Evolutionary conservation across 2,797 vertebrate species (phyloP).

Genomic region (Hippoglossus hippoglossus): DNA sequence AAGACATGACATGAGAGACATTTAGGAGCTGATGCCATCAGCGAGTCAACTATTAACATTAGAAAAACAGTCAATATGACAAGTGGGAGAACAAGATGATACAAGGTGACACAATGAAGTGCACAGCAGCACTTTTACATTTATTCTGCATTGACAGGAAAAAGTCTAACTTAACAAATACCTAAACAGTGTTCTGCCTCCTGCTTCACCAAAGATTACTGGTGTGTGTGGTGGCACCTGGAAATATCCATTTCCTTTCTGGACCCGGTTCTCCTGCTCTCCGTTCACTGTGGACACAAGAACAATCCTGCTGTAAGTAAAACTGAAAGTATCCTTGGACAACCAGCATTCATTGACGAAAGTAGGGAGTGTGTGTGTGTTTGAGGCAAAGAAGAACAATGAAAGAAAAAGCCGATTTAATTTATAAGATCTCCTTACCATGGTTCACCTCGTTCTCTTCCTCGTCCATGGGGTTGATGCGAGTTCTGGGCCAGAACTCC

Average conservation of each 20-base stretch:
- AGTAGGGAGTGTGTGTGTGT: background rate
- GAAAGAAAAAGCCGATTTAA: background rate
- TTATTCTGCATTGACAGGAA: background rate
- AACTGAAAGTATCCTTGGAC: background rate
- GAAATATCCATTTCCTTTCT: constrained; percentile 98
- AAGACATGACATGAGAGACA: constrained; percentile 2
- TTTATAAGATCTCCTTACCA: constrained; percentile 80
- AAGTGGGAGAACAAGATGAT: background rate
- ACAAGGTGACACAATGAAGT: background rate
- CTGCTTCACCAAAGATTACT: constrained; percentile 98
- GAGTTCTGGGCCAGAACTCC: constrained; percentile 98
- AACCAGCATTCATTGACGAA: too few species aligned
- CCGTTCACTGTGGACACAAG: constrained; percentile 88
- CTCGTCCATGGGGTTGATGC: constrained; percentile 97
- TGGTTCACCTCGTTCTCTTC: constrained; percentile 98
- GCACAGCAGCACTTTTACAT: background rate
- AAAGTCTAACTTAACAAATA: constrained; percentile 58
- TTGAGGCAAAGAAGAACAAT: background rate
- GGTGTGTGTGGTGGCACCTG: constrained; percentile 98
- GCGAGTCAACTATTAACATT: background rate
- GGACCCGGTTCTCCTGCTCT: constrained; percentile 94
- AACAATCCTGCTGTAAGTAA: constrained; percentile 14
- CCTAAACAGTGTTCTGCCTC: constrained; percentile 97
- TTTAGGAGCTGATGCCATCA: background rate
- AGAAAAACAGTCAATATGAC: background rate